phyloP scores from a whole-genome alignment of 2,113 vertebrate genomes.

The Corvus moneduloides region DNA sequence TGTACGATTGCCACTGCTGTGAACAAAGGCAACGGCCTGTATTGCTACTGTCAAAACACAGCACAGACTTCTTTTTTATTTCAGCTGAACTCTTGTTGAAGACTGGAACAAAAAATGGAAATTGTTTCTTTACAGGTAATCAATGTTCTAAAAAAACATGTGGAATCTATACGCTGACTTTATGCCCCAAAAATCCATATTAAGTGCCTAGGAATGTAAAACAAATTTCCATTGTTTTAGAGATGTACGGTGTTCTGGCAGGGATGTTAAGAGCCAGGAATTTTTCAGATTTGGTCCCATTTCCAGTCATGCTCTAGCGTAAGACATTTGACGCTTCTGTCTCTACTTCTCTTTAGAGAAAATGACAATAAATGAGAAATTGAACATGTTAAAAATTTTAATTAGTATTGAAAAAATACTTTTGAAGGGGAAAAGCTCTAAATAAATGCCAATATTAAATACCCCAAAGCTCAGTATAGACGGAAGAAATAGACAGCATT shows the following conservation, averaged over 20 bases:
- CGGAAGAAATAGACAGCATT: not conserved
- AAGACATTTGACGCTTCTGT: not conserved
- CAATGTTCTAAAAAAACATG: not conserved
- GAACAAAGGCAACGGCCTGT: not conserved
- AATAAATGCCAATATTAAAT: not conserved
- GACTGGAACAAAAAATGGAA: not conserved
- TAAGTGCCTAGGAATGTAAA: not conserved
- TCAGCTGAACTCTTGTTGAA: not conserved
- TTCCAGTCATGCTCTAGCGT: not conserved
- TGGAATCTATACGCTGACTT: not conserved
- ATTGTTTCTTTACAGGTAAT: not conserved
- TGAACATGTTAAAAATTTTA: fast-evolving
- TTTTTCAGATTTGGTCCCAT: not conserved
- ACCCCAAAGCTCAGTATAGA: not conserved
- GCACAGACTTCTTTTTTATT: not conserved
- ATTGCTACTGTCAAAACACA: not conserved
- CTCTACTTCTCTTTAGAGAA: not conserved
- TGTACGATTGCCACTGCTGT: not conserved
- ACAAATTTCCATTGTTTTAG: not conserved
- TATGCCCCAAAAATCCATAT: not conserved
- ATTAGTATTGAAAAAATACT: not conserved
- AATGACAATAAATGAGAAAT: not conserved
- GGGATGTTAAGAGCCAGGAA: not conserved
- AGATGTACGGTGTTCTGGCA: not conserved
- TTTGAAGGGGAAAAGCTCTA: not conserved